Conservation (phyloP, 2,797 vertebrate genomes). For the Notamacropus eugenii region DNA sequence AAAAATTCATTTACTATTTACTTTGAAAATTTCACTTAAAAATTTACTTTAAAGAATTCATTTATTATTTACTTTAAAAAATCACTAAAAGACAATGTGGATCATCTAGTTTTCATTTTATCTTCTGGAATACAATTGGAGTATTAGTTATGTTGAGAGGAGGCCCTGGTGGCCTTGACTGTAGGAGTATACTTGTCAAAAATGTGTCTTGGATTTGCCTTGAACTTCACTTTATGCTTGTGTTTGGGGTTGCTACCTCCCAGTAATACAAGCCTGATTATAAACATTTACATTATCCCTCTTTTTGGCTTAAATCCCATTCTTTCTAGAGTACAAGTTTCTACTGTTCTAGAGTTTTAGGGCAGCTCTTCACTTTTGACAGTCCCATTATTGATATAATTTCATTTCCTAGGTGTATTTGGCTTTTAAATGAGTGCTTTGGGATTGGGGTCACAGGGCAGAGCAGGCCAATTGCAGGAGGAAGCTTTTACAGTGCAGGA, state of each 20-base stretch:
- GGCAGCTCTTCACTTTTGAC: neutral
- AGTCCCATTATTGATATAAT: neutral
- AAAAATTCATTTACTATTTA: no score
- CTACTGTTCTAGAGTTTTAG: neutral
- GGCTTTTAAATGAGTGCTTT: neutral
- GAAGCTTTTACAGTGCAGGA: neutral
- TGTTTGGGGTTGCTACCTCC: neutral
- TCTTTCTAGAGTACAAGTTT: neutral
- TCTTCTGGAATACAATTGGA: neutral
- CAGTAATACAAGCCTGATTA: neutral
- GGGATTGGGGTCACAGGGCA: neutral
- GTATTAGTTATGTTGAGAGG: neutral
- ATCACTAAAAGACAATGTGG: neutral
- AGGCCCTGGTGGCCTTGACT: constrained; percentile 1
- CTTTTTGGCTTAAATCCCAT: neutral
- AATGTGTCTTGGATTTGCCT: neutral
- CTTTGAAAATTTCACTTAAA: no score
- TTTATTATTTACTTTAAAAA: no score
- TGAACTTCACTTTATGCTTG: constrained; percentile 1
- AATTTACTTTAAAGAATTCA: no score
- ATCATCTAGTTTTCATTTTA: neutral
- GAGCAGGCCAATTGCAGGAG: neutral
- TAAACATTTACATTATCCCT: neutral
- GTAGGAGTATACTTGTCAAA: neutral
- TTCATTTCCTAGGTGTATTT: neutral